Evolutionary conservation across 2,888 invertebrate genomes (phyloP).

Genomic region (Actias luna): DNA sequence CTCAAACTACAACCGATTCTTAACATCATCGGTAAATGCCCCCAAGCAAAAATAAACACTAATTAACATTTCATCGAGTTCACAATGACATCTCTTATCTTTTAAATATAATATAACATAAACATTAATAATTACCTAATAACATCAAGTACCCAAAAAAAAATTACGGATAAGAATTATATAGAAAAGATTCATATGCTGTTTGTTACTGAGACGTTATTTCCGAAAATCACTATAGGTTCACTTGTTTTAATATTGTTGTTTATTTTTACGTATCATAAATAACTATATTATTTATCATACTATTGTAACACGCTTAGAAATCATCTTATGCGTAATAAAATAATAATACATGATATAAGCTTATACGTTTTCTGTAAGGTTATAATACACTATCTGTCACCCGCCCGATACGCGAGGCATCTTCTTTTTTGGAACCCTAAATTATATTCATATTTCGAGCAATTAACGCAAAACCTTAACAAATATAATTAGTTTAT

Average conservation of each 20-base stretch:
- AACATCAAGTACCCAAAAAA: neutral
- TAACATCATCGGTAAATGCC: conserved; percentile 29
- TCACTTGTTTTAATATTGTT: neutral
- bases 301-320: neutral
- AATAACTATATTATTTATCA: neutral
- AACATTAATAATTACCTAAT: neutral
- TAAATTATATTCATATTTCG: too few species aligned
- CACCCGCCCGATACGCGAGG: too few species aligned
- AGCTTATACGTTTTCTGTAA: too few species aligned
- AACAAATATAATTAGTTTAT: too few species aligned
- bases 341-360: too few species aligned
- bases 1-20: conserved; percentile 22
- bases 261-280: neutral
- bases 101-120: neutral
- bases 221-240: neutral
- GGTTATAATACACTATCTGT: too few species aligned
- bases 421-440: too few species aligned
- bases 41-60: conserved; percentile 38
- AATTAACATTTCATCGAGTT: conserved; percentile 41
- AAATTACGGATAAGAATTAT: neutral
- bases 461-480: too few species aligned
- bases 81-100: conserved; percentile 23
- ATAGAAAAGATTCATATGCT: neutral
- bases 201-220: neutral
- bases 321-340: neutral